Conservation (phyloP, 2,797 vertebrate genomes). For the Manis javanica region DNA sequence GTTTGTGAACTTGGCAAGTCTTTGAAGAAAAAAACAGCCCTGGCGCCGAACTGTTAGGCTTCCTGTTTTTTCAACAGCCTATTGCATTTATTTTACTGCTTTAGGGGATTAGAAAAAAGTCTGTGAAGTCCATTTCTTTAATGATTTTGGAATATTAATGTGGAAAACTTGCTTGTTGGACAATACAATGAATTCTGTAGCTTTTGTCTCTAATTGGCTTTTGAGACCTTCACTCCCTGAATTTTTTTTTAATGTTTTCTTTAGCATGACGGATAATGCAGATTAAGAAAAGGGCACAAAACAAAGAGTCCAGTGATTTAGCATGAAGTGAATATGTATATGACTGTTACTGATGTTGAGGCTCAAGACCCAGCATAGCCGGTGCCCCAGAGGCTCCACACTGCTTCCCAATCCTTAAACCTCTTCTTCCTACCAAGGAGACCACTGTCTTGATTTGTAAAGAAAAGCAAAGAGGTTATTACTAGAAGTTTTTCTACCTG, state of each 20-base stretch:
- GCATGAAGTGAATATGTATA: neutral
- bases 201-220: slow-evolving; percentile 27
- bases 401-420: neutral
- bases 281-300: slow-evolving; percentile 1
- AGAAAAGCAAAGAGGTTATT: neutral
- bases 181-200: neutral
- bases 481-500: neutral
- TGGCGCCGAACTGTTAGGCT: neutral
- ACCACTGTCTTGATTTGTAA: neutral
- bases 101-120: slow-evolving; percentile 60
- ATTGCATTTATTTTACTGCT: slow-evolving; percentile 64
- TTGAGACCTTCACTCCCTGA: neutral
- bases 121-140: slow-evolving; percentile 65
- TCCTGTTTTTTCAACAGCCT: slow-evolving; percentile 46
- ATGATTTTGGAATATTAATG: slow-evolving; percentile 65
- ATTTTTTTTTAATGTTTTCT: neutral
- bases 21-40: neutral
- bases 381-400: neutral
- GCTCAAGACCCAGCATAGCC: neutral
- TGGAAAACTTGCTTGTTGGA: slow-evolving; percentile 40
- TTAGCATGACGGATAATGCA: slow-evolving; percentile 32
- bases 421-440: neutral
- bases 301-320: neutral
- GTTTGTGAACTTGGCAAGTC: slow-evolving; percentile 32
- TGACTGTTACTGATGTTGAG: neutral